Percentiles rank a stretch among this genome's conserved stretches.
phyloP scores from a whole-genome alignment of 1,140 invertebrate genomes.

The Stenopsyche tienmushanensis region DNA sequence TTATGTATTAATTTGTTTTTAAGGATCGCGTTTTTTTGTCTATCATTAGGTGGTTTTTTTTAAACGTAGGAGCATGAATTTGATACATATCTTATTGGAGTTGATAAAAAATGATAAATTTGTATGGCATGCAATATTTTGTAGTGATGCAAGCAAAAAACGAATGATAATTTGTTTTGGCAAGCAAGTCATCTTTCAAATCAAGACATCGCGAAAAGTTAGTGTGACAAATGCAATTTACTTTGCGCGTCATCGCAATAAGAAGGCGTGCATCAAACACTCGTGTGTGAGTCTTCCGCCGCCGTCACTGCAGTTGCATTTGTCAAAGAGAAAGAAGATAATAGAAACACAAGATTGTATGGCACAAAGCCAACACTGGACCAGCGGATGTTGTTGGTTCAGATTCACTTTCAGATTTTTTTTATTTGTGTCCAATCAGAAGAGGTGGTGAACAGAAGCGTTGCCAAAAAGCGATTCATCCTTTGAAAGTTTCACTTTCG shows the following conservation, averaged over 20 bases:
- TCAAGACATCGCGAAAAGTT: neutral
- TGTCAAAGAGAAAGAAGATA: neutral
- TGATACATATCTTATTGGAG: no score
- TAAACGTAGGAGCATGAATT: no score
- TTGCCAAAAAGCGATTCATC: constrained; percentile 13
- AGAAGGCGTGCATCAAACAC: neutral
- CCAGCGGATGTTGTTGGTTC: constrained; percentile 13
- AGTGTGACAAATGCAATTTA: neutral
- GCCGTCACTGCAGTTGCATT: no score
- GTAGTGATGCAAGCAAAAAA: no score
- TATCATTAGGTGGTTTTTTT: no score
- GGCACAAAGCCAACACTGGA: constrained; percentile 18
- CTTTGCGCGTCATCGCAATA: neutral
- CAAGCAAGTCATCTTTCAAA: no score
- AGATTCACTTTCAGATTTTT: neutral
- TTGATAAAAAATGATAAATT: no score
- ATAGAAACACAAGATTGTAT: constrained; percentile 15
- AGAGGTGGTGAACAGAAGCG: neutral
- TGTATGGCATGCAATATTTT: no score
- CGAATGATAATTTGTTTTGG: no score
- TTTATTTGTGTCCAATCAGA: constrained; percentile 10
- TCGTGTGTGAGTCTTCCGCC: neutral
- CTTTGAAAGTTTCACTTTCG: constrained; percentile 32
- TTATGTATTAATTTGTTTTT: no score
- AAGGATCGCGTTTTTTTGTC: no score